A percentile compares a stretch with the other conserved stretches of the same genome.
These are phyloP conservation scores for Ptychadena robeensis DNA, from an alignment of 2,797 vertebrate genomes.

Conservation along the genomic window DNA sequence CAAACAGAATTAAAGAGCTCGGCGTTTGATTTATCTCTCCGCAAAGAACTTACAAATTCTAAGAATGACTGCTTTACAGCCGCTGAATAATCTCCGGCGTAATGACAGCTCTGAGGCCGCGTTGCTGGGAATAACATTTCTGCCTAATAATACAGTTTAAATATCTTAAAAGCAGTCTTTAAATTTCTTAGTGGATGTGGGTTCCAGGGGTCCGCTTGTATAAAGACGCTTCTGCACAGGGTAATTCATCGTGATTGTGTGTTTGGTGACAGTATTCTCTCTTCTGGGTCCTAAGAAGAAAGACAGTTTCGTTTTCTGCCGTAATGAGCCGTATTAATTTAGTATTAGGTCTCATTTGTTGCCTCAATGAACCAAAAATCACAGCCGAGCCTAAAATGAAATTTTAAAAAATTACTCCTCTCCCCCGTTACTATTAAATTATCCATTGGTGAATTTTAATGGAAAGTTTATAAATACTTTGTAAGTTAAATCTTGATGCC, in stretches of 20 bases:
- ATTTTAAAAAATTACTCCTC: too few species aligned
- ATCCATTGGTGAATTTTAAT: too few species aligned
- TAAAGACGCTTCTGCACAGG: background rate
- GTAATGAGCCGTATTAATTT: background rate
- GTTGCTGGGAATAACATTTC: slow-evolving; percentile 12
- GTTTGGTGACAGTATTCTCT: slow-evolving; percentile 16
- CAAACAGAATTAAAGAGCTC: slow-evolving; percentile 5
- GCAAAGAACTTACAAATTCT: slow-evolving; percentile 13
- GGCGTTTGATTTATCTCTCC: background rate
- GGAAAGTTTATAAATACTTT: too few species aligned
- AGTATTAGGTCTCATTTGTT: background rate
- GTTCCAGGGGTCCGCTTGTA: background rate
- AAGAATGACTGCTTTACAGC: background rate
- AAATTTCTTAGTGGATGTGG: slow-evolving; percentile 28
- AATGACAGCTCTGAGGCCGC: background rate
- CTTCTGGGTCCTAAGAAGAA: background rate
- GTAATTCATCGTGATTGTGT: slow-evolving; percentile 28
- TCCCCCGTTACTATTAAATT: too few species aligned
- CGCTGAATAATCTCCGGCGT: slow-evolving; percentile 17
- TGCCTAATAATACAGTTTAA: slow-evolving; percentile 33
- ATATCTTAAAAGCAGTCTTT: slow-evolving; percentile 51
- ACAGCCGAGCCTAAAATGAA: too few species aligned
- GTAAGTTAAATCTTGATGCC: too few species aligned
- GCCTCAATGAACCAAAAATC: too few species aligned
- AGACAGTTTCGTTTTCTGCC: background rate